Conservation (phyloP, 2,113 vertebrate species). For the Leiothrix lutea region DNA sequence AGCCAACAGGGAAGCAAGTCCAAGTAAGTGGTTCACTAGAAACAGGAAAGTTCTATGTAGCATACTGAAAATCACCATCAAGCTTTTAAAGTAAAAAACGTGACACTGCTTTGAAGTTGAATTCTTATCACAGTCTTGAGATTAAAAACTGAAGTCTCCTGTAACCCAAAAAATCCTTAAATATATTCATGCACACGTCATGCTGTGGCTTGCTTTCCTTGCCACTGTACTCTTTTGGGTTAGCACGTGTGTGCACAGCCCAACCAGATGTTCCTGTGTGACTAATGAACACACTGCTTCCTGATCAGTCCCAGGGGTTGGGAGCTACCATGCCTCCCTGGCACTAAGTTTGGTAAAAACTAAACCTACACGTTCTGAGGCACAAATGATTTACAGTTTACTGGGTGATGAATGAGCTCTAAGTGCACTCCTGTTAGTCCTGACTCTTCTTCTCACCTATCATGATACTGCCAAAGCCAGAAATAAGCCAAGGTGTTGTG, state of each 20-base stretch:
- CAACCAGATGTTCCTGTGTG: neutral
- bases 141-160: neutral
- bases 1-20: conserved; percentile 5
- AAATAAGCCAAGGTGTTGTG: neutral
- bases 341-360: neutral
- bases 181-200: rapidly evolving
- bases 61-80: neutral
- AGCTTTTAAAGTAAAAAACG: neutral
- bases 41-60: neutral
- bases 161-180: neutral
- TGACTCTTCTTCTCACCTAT: neutral
- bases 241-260: neutral
- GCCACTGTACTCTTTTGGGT: neutral
- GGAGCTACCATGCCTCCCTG: neutral
- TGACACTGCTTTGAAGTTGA: neutral
- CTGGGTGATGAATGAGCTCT: neutral
- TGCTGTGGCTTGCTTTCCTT: neutral
- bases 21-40: conserved; percentile 33
- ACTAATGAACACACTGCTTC: neutral
- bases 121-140: neutral
- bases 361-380: neutral
- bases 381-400: neutral
- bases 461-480: neutral
- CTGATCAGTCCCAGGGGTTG: neutral
- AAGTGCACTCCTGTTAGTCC: neutral